These are phyloP conservation scores for Pocota personata DNA, from an alignment of 2,888 invertebrate species.

Conservation along the genomic window DNA sequence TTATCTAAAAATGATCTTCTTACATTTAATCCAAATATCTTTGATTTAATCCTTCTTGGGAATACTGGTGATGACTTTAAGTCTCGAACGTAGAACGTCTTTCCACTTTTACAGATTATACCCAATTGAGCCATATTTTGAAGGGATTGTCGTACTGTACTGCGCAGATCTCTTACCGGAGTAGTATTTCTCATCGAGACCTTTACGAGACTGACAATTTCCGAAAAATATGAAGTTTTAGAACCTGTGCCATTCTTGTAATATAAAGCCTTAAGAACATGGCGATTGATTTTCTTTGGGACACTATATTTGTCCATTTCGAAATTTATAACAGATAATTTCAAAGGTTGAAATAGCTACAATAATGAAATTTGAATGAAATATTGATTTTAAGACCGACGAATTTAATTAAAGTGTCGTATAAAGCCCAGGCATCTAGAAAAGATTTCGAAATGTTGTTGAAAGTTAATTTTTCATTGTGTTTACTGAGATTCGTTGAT, in stretches of 20 bases:
- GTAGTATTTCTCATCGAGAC: conserved; percentile 18
- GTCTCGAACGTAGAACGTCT: not conserved
- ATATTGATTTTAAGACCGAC: not conserved
- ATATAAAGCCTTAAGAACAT: conserved; percentile 77
- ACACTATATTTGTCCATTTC: conserved; percentile 77
- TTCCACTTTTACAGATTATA: not conserved
- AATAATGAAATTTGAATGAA: no score
- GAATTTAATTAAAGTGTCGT: not conserved
- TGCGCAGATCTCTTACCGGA: not conserved
- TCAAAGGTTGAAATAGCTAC: not conserved
- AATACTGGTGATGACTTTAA: not conserved
- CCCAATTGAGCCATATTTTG: conserved; percentile 16
- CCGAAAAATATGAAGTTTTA: not conserved
- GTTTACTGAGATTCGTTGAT: no score
- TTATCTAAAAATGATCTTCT: not conserved
- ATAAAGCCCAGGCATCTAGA: not conserved
- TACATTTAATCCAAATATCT: not conserved
- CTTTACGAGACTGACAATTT: not conserved
- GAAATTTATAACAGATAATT: conserved; percentile 1
- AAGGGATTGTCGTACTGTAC: not conserved
- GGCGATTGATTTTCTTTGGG: conserved; percentile 78
- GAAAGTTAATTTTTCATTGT: not conserved
- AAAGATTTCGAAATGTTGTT: not conserved
- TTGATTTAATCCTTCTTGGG: not conserved
- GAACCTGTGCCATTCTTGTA: conserved; percentile 27